Conservation (phyloP, 2,888 invertebrate genomes). For the Phortica magna region DNA sequence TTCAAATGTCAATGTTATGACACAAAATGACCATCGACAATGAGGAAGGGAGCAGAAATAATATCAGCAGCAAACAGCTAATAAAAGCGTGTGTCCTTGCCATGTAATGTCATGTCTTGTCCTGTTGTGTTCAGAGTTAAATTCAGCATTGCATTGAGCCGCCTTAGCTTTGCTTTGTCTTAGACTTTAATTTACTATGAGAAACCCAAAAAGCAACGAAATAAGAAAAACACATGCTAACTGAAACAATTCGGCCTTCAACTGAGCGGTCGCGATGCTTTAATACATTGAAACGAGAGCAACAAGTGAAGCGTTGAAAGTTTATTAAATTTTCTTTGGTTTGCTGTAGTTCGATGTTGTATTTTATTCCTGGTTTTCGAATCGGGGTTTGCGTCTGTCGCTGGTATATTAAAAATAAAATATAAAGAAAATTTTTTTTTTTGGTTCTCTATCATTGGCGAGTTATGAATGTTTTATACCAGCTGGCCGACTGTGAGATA, state of each 20-base stretch:
- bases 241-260: neutral
- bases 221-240: constrained; percentile 24
- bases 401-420: constrained; percentile 30
- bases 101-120: neutral
- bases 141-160: neutral
- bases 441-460: neutral
- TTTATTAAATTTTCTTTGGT: neutral
- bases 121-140: neutral
- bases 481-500: neutral
- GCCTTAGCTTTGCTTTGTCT: neutral
- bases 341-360: neutral
- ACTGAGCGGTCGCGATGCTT: neutral
- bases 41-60: too few species aligned
- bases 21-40: constrained; percentile 2
- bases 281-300: neutral
- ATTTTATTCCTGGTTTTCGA: neutral
- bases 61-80: constrained; percentile 1
- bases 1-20: constrained; percentile 18
- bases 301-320: neutral
- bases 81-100: neutral
- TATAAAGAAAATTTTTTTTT: neutral
- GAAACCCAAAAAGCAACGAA: constrained; percentile 29
- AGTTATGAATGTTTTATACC: neutral
- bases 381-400: neutral
- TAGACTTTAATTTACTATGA: neutral